These are phyloP conservation scores for Dynastes grantii DNA, from an alignment of 2,888 invertebrate species.

Conservation along the genomic window DNA sequence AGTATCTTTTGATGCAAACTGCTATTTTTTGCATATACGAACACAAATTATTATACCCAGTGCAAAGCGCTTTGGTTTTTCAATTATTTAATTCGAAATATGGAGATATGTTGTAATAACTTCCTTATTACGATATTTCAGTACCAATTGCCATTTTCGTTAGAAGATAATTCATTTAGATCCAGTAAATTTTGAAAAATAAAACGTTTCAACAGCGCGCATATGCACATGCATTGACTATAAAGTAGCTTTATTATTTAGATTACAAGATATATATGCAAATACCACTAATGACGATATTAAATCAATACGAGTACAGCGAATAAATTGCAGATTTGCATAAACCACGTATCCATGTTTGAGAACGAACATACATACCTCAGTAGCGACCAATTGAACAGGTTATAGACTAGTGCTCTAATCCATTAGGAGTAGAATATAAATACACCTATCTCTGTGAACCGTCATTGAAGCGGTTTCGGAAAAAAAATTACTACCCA, in stretches of 20 bases:
- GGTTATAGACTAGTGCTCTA: conserved; percentile 28
- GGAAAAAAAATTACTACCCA: conserved; percentile 36
- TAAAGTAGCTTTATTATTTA: too few relatives aligned
- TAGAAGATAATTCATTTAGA: too few relatives aligned
- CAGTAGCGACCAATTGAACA: conserved; percentile 33
- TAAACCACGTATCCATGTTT: conserved; percentile 13
- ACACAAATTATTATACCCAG: too few relatives aligned
- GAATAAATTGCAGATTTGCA: conserved; percentile 38
- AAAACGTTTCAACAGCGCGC: neutral
- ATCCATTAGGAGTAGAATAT: conserved; percentile 41
- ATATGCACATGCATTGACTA: too few relatives aligned
- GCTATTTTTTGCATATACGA: too few relatives aligned
- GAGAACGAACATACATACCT: conserved; percentile 13
- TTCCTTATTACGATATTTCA: too few relatives aligned
- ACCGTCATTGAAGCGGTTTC: conserved; percentile 24
- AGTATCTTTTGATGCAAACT: too few relatives aligned
- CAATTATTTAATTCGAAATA: too few relatives aligned
- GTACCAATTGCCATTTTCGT: too few relatives aligned
- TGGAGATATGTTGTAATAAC: too few relatives aligned
- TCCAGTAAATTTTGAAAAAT: conserved; percentile 2
- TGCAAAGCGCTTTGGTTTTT: too few relatives aligned
- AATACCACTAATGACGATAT: conserved; percentile 18
- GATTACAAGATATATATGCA: conserved; percentile 8
- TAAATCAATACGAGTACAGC: conserved; percentile 25
- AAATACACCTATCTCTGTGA: conserved; percentile 37